A percentile compares a stretch with the other conserved stretches of the same genome.
phyloP scores from a whole-genome alignment of 2,888 invertebrate species.

The Spodoptera exigua region DNA sequence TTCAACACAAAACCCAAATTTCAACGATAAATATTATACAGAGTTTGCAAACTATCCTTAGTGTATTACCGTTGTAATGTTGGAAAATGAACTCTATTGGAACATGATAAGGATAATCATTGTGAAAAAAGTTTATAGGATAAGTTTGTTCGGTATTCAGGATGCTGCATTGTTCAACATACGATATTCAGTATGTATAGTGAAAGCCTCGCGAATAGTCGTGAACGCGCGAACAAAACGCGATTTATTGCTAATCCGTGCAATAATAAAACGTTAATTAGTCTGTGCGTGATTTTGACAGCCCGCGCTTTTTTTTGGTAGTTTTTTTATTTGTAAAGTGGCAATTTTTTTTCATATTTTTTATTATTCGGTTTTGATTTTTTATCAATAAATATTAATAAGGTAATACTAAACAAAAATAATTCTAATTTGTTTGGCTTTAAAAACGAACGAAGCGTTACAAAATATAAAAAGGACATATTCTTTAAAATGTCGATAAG shows the following conservation, averaged over 20 bases:
- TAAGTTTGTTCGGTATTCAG: slow-evolving; percentile 39
- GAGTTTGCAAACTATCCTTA: slow-evolving; percentile 23
- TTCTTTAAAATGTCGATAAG: no score
- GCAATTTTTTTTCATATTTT: not conserved
- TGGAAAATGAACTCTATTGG: slow-evolving; percentile 11
- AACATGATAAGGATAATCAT: not conserved
- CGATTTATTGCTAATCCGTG: slow-evolving; percentile 26
- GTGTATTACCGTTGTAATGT: slow-evolving; percentile 6
- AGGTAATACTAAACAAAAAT: no score
- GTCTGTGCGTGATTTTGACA: slow-evolving; percentile 24
- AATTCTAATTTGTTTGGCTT: no score
- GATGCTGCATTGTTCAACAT: slow-evolving; percentile 61
- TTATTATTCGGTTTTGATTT: no score
- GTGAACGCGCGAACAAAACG: slow-evolving; percentile 33
- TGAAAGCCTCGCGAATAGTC: slow-evolving; percentile 40
- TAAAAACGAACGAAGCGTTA: no score
- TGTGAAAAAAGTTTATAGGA: not conserved
- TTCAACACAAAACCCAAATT: slow-evolving; percentile 13
- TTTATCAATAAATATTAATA: no score
- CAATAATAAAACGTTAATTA: not conserved
- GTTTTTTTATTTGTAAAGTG: slow-evolving; percentile 4
- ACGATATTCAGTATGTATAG: slow-evolving; percentile 57
- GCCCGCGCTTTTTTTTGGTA: slow-evolving; percentile 23
- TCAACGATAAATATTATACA: slow-evolving; percentile 4
- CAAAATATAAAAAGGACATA: no score